Base-by-base conservation (phyloP, 2,797 vertebrate species). In the Mormyrops attenuatus region DNA sequence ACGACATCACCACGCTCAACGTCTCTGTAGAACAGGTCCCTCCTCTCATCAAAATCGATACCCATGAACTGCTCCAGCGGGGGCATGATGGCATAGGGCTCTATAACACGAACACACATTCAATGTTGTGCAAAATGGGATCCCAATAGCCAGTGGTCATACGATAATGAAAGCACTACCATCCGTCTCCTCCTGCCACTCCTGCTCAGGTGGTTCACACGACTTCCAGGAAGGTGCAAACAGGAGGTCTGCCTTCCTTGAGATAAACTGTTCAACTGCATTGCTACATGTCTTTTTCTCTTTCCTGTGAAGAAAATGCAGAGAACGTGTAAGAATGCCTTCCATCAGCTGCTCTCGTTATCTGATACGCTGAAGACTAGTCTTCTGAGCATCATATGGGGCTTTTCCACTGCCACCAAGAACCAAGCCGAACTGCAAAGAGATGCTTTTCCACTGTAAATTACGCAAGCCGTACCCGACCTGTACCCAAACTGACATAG, bases 1-100 rank as follows among this genome's bases (percentile, higher is more conserved):
- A 99, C 96, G 0, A 97, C 93, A 91, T 99, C 98, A 0, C 98
- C 98, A 60, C 94, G 96, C 55, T 99, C 98, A 20, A 99, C 92
- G 90, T 99, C 98, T 15, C 96, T 96, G 93, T 98, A 99, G 90
- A 99, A 96, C 50, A 97, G 93, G 55, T 97, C 96, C 89, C 97
- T 96, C 87, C 96, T 96, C 77, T 98, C 97, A 17, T 97, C 94
- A 87, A 94, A 96, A 0, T 97, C 95, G 90, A 99, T 96, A 8
- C 97, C 97, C 98, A 99, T 97, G 94, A 99, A 99, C 7, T 97
- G 94, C 89, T 99, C 98, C 94, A 98, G 52, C 0, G 98, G 97
- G 0, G 98, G 98, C 97, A 99, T 97, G 38, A 97, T 90, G 41
- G 97, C 97, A 0, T 95, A 99, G 6, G 94, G 97, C 92, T 98